Conservation (phyloP, 1,140 invertebrate species). For the Dinoponera quadriceps region DNA sequence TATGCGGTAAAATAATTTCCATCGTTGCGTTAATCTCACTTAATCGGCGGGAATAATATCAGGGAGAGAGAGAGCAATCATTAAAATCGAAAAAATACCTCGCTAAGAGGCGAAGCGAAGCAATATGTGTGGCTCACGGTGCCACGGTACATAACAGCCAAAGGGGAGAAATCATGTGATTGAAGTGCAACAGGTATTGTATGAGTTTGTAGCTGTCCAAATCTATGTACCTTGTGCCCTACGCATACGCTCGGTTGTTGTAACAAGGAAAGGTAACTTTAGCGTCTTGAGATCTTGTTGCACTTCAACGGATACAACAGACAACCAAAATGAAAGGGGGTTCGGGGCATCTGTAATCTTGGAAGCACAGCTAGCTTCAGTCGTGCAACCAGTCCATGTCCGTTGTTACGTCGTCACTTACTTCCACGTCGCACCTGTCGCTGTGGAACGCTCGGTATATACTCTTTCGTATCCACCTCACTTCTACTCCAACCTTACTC, state of each 20-base stretch:
- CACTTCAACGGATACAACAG: constrained; percentile 77
- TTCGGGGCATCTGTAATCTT: constrained; percentile 78
- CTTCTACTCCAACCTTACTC: constrained; percentile 84
- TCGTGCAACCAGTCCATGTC: constrained; percentile 83
- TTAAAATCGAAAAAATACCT: constrained; percentile 75
- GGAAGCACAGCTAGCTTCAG: constrained; percentile 82
- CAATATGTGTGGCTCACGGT: constrained; percentile 71
- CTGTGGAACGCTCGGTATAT: constrained; percentile 80
- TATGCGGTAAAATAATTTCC: constrained; percentile 70
- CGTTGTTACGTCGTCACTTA: constrained; percentile 82
- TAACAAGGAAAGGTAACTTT: constrained; percentile 10
- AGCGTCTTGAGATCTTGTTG: constrained; percentile 63
- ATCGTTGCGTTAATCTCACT: constrained; percentile 52
- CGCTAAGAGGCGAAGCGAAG: constrained; percentile 78
- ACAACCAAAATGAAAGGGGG: constrained; percentile 71
- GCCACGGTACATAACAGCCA: constrained; percentile 77
- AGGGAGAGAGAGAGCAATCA: constrained; percentile 61
- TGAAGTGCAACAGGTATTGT: constrained; percentile 74
- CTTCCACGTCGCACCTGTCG: constrained; percentile 81
- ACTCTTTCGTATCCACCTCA: constrained; percentile 82
- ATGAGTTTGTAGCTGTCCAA: background rate
- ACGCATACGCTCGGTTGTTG: constrained; percentile 6
- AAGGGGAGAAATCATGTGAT: constrained; percentile 64
- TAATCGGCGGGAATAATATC: constrained; percentile 67
- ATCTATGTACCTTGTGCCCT: background rate